A percentile compares a stretch with the other conserved stretches of the same genome.
Conservation (phyloP, 2,113 vertebrate genomes). For the Cairina moschata region DNA sequence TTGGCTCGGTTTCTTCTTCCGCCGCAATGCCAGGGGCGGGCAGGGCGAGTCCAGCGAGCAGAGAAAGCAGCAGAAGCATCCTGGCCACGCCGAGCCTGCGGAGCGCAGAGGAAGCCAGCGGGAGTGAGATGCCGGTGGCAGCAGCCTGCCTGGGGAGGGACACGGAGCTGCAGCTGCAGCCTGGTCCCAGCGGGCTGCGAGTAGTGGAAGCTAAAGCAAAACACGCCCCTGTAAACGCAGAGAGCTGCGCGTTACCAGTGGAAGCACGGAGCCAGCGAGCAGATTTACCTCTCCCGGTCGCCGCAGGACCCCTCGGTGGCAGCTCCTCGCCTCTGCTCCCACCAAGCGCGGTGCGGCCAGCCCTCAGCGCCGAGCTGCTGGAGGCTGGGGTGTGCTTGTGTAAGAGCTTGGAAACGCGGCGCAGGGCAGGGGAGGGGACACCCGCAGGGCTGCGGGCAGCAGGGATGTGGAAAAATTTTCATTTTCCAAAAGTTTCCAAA, state of each 20-base stretch:
- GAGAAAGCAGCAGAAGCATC: slow-evolving; percentile 68
- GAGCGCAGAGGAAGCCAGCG: not conserved
- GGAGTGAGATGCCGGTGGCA: not conserved
- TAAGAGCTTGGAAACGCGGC: slow-evolving; percentile 28
- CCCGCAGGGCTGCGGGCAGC: not conserved
- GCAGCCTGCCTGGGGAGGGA: not conserved
- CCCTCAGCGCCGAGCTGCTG: not conserved
- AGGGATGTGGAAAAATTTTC: not conserved
- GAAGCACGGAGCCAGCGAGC: not conserved
- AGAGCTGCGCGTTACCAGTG: not conserved
- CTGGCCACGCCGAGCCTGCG: not conserved
- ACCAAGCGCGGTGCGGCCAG: not conserved
- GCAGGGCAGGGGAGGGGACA: slow-evolving; percentile 62
- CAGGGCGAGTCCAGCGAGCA: slow-evolving; percentile 26
- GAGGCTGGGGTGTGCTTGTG: slow-evolving; percentile 44
- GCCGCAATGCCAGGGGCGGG: not conserved
- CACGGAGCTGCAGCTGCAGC: not conserved
- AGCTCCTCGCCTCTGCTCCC: not conserved
- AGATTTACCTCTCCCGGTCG: slow-evolving; percentile 60
- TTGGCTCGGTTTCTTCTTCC: not conserved
- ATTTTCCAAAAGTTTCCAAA: no score
- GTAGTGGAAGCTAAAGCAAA: not conserved
- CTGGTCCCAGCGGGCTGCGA: fast-evolving
- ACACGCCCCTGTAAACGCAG: not conserved
- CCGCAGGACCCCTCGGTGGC: not conserved